Evolutionary conservation across 2,113 vertebrate genomes (phyloP).

Genomic region (Hydropotes inermis): DNA sequence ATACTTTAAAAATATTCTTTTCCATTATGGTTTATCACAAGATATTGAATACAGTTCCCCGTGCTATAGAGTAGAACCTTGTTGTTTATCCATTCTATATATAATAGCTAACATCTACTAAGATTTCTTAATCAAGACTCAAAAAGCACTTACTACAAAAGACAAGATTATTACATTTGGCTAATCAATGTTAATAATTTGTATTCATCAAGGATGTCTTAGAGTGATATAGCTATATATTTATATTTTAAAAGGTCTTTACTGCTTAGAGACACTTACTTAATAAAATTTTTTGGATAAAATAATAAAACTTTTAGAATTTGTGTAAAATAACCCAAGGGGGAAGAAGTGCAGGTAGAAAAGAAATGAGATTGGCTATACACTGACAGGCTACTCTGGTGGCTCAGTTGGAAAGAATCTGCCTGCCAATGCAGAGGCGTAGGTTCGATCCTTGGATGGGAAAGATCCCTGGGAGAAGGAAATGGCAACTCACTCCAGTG

Average conservation of each 20-base stretch:
- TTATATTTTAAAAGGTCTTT: not conserved
- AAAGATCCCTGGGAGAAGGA: not conserved
- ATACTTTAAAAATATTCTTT: not conserved
- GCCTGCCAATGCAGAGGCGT: not conserved
- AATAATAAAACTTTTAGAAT: not conserved
- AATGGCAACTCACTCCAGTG: not conserved
- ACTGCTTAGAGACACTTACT: not conserved
- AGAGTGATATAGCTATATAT: not conserved
- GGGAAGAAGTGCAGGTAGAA: not conserved
- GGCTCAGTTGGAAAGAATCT: not conserved
- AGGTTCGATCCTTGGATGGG: not conserved
- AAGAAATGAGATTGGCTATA: not conserved
- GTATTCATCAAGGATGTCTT: not conserved
- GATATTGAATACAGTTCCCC: not conserved
- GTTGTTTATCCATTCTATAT: not conserved
- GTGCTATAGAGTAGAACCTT: not conserved
- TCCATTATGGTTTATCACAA: not conserved
- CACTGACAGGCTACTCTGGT: not conserved
- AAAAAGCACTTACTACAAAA: not conserved
- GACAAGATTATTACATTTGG: not conserved
- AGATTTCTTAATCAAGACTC: not conserved
- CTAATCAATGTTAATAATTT: not conserved
- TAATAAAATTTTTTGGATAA: not conserved
- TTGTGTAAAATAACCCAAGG: not conserved
- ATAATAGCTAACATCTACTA: not conserved